Conservation (phyloP, 2,797 vertebrate genomes). For the Catamblyrhynchus diadema region DNA sequence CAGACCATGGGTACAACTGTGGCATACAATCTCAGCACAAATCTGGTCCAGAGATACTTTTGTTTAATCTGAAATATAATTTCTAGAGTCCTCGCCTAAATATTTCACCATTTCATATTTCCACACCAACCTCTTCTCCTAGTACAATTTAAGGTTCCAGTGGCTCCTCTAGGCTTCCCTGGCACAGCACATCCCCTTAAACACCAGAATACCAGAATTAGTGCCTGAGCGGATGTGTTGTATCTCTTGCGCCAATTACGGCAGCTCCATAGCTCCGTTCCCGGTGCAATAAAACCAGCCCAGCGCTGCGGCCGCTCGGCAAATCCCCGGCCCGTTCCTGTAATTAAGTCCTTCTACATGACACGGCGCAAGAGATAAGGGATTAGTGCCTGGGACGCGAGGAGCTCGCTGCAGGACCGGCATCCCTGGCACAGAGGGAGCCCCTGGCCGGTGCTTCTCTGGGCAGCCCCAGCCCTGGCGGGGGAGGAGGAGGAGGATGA, state of each 20-base stretch:
- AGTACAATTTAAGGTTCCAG: accelerated
- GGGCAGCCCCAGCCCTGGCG: neutral
- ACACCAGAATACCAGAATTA: neutral
- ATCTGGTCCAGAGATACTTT: neutral
- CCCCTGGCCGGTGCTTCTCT: accelerated
- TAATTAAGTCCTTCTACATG: conserved; percentile 32
- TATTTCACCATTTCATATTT: neutral
- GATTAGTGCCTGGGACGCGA: neutral
- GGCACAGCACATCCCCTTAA: neutral
- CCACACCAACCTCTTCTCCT: neutral
- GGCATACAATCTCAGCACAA: neutral
- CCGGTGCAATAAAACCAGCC: accelerated
- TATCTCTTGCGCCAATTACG: neutral
- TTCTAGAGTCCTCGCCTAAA: neutral
- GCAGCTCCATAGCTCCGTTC: neutral
- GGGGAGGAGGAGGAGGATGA: neutral
- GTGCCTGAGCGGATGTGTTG: accelerated
- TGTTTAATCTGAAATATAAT: neutral
- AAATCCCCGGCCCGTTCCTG: neutral
- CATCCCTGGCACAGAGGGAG: neutral
- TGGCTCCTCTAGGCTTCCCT: neutral
- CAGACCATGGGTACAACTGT: neutral
- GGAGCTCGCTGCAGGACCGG: neutral
- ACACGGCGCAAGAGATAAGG: neutral
- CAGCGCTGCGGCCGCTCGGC: neutral